These are phyloP conservation scores for Porites cylindrica DNA, from an alignment of 92 coral and sea anemone species.

Conservation along the genomic window DNA sequence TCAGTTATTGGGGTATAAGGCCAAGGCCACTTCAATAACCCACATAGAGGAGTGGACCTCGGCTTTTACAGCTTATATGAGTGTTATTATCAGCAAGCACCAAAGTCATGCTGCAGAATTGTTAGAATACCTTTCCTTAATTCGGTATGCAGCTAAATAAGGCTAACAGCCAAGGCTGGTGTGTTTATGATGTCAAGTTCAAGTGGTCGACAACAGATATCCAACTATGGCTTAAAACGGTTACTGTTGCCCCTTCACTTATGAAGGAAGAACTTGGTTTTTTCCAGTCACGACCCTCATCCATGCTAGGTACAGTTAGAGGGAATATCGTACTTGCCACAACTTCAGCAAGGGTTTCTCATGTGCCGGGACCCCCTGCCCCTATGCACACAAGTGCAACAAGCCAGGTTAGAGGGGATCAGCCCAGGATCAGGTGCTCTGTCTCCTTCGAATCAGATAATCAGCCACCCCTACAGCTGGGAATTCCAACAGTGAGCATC, in stretches of 20 bases:
- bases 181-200: constrained; percentile 55
- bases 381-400: constrained; percentile 46
- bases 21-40: constrained; percentile 45
- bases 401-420: constrained; percentile 29
- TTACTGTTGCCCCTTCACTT: constrained; percentile 47
- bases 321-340: too few species aligned
- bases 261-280: constrained; percentile 40
- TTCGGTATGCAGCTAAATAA: constrained; percentile 59
- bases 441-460: constrained; percentile 3
- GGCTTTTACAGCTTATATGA: constrained; percentile 16
- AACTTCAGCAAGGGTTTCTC: too few species aligned
- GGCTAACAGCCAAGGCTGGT: neutral
- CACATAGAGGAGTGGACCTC: constrained; percentile 48
- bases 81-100: too few species aligned
- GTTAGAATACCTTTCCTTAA: constrained; percentile 50
- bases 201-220: constrained; percentile 35
- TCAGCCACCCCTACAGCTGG: constrained; percentile 30
- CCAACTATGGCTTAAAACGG: constrained; percentile 32
- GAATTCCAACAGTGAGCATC: constrained; percentile 24
- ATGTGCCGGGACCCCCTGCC: neutral
- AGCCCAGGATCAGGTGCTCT: constrained; percentile 53
- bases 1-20: constrained; percentile 7
- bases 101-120: neutral
- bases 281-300: constrained; percentile 3
- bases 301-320: too few species aligned